Percentiles rank a stretch among this genome's conserved stretches.
Conservation (phyloP, 1,140 invertebrate species). For the Polyergus mexicanus region DNA sequence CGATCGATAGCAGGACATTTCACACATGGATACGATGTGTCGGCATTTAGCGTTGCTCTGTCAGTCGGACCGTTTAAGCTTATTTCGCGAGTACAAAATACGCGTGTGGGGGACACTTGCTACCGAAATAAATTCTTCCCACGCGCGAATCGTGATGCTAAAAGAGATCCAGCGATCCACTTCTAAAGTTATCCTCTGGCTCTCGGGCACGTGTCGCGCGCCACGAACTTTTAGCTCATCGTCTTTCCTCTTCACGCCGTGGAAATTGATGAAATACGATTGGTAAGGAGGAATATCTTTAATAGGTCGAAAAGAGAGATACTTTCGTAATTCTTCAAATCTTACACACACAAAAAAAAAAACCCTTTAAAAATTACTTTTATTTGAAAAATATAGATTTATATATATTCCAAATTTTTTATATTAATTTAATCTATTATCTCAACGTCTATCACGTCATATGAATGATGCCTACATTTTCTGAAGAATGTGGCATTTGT, state of each 20-base stretch:
- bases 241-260: conserved; percentile 51
- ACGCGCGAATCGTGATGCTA: conserved; percentile 74
- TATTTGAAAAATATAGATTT: too few relatives aligned
- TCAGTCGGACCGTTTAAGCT: conserved; percentile 74
- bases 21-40: conserved; percentile 22
- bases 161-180: conserved; percentile 75
- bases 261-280: conserved; percentile 68
- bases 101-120: conserved; percentile 58
- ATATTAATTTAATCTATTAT: too few relatives aligned
- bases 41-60: conserved; percentile 38
- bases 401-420: too few relatives aligned
- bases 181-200: conserved; percentile 76
- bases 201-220: conserved; percentile 69
- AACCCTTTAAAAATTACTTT: too few relatives aligned
- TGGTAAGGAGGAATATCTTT: not conserved
- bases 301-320: not conserved
- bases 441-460: not conserved
- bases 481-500: not conserved
- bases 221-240: conserved; percentile 40
- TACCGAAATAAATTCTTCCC: conserved; percentile 78
- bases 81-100: conserved; percentile 69
- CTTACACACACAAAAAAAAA: too few relatives aligned
- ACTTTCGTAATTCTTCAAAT: too few relatives aligned
- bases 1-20: not conserved
- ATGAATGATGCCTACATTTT: not conserved